Evolutionary conservation across 2,113 vertebrate genomes (phyloP).

Genomic region (Scomber scombrus): DNA sequence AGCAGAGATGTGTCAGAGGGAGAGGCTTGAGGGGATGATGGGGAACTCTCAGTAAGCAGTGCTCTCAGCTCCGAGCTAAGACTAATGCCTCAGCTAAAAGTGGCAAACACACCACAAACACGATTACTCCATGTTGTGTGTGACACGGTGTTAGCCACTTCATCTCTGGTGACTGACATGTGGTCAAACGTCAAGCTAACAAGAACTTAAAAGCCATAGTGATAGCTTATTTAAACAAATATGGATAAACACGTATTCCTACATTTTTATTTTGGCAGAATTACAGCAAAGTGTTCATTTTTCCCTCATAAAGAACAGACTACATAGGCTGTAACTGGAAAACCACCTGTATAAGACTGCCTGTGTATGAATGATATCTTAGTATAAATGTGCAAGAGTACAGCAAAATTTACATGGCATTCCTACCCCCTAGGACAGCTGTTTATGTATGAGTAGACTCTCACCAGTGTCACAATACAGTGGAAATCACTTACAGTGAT

Average conservation of each 20-base stretch:
- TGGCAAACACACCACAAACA: slow-evolving; percentile 38
- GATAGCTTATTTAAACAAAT: background rate
- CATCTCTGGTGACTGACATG: slow-evolving; percentile 11
- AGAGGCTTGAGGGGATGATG: slow-evolving; percentile 25
- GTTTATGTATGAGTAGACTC: slow-evolving; percentile 1
- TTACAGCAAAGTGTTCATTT: background rate
- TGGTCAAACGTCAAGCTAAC: background rate
- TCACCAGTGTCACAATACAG: background rate
- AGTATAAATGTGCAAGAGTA: background rate
- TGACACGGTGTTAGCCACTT: slow-evolving; percentile 13
- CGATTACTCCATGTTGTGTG: slow-evolving; percentile 16
- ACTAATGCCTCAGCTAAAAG: slow-evolving; percentile 27
- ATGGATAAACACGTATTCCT: background rate
- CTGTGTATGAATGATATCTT: background rate
- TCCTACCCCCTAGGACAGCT: background rate
- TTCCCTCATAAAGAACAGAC: background rate
- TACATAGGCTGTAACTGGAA: background rate
- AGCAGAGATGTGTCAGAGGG: slow-evolving; percentile 29
- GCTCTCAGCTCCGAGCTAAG: slow-evolving; percentile 31
- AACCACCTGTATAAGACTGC: background rate
- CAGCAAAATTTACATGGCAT: background rate
- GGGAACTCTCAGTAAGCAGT: slow-evolving; percentile 33
- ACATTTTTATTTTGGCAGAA: background rate
- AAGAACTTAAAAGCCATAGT: background rate
- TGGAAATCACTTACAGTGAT: too few relatives aligned